Conservation (phyloP, 2,797 vertebrate genomes). For the Pogoniulus pusillus region DNA sequence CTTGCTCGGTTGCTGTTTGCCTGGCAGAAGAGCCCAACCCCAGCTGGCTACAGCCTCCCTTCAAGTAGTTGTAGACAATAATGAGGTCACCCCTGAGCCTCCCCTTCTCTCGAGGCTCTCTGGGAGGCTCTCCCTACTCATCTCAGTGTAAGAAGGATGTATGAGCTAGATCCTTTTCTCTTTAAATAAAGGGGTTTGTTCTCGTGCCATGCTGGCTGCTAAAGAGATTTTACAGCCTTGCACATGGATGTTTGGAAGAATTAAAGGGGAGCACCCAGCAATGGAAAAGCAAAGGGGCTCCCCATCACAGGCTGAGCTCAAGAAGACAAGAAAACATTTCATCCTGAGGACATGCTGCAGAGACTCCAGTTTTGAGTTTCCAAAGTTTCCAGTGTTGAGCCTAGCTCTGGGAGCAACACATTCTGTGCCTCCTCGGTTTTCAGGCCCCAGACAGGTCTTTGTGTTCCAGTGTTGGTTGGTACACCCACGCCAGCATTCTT, state of each 20-base stretch:
- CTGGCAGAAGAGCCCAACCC: too few relatives aligned
- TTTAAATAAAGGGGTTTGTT: neutral
- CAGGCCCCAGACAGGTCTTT: neutral
- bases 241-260: neutral
- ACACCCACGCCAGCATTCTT: neutral
- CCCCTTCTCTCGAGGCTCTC: too few relatives aligned
- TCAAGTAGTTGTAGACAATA: too few relatives aligned
- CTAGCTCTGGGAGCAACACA: neutral
- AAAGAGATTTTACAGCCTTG: neutral
- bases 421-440: neutral
- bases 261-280: neutral
- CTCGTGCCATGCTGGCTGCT: neutral
- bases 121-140: too few relatives aligned
- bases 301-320: neutral
- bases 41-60: too few relatives aligned
- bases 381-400: neutral
- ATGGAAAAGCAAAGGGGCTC: neutral
- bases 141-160: accelerated
- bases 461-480: neutral
- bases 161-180: neutral
- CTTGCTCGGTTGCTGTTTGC: too few relatives aligned
- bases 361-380: neutral
- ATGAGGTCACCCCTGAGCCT: too few relatives aligned
- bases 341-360: accelerated
- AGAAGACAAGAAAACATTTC: neutral